Base-by-base conservation (phyloP, 2,888 invertebrate genomes). In the Hyposoter didymator region DNA sequence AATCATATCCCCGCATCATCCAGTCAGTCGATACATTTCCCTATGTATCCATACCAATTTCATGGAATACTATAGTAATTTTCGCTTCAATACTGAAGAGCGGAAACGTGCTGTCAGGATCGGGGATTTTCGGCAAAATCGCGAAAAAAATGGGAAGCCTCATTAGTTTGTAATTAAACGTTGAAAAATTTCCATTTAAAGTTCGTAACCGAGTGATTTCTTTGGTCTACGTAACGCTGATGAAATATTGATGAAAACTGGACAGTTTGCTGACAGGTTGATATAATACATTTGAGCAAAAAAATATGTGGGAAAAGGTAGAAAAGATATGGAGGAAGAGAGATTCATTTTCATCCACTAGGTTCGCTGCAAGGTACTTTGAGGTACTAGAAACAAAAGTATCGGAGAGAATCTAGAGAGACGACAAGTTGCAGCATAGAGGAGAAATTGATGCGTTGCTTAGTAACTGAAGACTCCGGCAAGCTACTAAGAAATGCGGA, bases 391-490 rank as follows among this genome's bases (percentile, higher is more conserved):
- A 59, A 55, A 28, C 59, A 28, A 59, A 59, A 59, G 59, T 12
- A 67, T 67, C 52, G 19, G 10, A 43, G 35, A 52, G 8, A 62
- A 35, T 74, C 10, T 43, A 22, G 17, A 74, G 17, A 74, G 59
- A 62, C 43, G 59, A 74, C 43, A 47, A 72, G 52, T 43, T 75
- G 74, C 19, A 64, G 32, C 19, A 43, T 22, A 45, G 45, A 75
- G 47, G n/a, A 47, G 39, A 47, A 28, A 75, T 75, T 75, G 74
- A 69, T 72, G 82, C 43, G 74, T 79, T 79, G 79, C 70, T 69
- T 70, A 70, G 75, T 64, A 79, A 84, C 74, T 52, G 70, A 79
- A 79, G 43, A 32, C 75, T 79, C 52, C 17, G 39, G 39, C 78
- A 52, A 19, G 43, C 22, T 43, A 47, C 69, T 73, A 28, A 45